Evolutionary conservation across 2,888 invertebrate genomes (phyloP).

Genomic region (Prosapia bicincta): DNA sequence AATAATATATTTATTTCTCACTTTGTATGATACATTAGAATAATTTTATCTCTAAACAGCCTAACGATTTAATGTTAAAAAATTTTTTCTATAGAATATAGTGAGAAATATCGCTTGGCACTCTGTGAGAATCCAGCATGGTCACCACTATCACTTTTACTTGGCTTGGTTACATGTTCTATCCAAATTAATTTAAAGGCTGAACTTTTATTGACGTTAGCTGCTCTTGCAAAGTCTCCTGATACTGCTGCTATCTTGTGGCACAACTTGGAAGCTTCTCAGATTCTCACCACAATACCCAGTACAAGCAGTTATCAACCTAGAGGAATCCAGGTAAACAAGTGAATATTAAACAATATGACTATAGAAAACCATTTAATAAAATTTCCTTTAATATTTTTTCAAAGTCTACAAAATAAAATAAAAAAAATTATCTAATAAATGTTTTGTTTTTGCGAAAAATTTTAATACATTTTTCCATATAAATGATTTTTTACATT

Average conservation of each 20-base stretch:
- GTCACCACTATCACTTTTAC: slow-evolving; percentile 74
- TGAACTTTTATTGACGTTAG: slow-evolving; percentile 71
- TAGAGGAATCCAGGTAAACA: slow-evolving; percentile 46
- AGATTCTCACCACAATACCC: slow-evolving; percentile 68
- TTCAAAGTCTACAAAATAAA: too few relatives aligned
- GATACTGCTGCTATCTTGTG: slow-evolving; percentile 78
- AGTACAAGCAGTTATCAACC: slow-evolving; percentile 61
- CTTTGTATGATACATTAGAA: too few relatives aligned
- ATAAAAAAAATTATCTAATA: too few relatives aligned
- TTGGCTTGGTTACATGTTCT: slow-evolving; percentile 82
- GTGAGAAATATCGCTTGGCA: slow-evolving; percentile 74
- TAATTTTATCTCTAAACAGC: too few relatives aligned
- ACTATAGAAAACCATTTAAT: too few relatives aligned
- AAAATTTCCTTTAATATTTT: too few relatives aligned
- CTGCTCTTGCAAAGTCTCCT: slow-evolving; percentile 72
- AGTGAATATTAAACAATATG: too few relatives aligned
- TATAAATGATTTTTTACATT: too few relatives aligned
- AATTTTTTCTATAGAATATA: slow-evolving; percentile 50
- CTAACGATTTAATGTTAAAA: neutral
- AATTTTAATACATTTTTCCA: too few relatives aligned
- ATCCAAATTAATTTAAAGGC: slow-evolving; percentile 84
- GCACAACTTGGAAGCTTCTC: slow-evolving; percentile 80
- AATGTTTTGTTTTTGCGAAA: too few relatives aligned
- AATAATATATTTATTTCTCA: too few relatives aligned
- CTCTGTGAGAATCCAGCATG: slow-evolving; percentile 87